Base-by-base conservation (phyloP, 2,113 vertebrate genomes). In the Mixornis gularis region DNA sequence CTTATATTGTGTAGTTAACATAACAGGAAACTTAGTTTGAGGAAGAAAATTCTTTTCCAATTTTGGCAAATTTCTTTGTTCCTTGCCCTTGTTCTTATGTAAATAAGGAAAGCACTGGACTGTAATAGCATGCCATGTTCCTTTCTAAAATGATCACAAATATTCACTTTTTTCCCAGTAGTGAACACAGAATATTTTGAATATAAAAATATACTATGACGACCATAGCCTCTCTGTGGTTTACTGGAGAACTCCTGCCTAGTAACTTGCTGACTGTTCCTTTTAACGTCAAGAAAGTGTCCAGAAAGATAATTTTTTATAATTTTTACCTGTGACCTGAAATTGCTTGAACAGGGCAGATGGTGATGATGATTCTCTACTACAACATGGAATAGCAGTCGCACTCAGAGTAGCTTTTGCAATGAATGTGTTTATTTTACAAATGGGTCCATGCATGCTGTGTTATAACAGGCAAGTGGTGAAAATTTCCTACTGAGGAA, bases 381-480 rank as follows among this genome's bases (percentile, higher is more conserved):
- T 51, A 26, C n/a, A 68, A 38, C 25, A 62, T 40, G 55, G 18
- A 91, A 74, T 3, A 48, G 20, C 76, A 79, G 77, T 49, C 73
- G 70, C 73, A 70, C 20, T 89, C 40, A n/a, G 44, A 64, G 21
- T 22, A 44, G 11, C n/a, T 79, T 84, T 87, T 89, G 41, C 41
- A 93, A 70, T 70, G 30, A 87, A 86, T 94, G 64, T 93, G 87
- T 72, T 96, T 89, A 80, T 96, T 96, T 96, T 80, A 85, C 77
- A 96, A 87, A 94, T 74, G 74, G 73, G 73, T 62, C 17, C 44
- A 4, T 29, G 44, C 53, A 79, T 66, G 89, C 93, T 92, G 87
- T 83, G 93, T 85, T 90, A 32, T 66, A 76, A 94, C 46, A 92
- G 63, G n/a, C 82, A 93, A 95, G 58, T 92, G 79, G 91, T 89